These are phyloP conservation scores for Yponomeuta malinellus DNA, from an alignment of 2,888 invertebrate species.

Conservation along the genomic window DNA sequence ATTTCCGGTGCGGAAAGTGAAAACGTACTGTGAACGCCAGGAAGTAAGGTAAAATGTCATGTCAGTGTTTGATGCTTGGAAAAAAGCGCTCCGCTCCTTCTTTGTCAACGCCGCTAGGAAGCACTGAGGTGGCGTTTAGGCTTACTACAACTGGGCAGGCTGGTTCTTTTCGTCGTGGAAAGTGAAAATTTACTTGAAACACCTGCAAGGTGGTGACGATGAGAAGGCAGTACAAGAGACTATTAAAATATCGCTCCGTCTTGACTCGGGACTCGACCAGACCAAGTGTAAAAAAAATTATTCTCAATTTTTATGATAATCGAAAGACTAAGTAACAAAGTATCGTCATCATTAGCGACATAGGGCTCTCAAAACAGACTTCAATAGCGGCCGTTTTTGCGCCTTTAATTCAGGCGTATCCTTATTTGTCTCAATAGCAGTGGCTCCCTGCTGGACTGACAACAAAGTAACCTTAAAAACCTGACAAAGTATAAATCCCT, in stretches of 20 bases:
- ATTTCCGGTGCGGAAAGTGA: constrained; percentile 28
- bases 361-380: too few species aligned
- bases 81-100: neutral
- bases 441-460: too few species aligned
- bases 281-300: too few species aligned
- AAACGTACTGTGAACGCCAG: constrained; percentile 27
- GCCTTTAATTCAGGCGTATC: too few species aligned
- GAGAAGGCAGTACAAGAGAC: neutral
- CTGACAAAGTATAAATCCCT: too few species aligned
- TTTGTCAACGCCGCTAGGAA: neutral
- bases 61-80: neutral
- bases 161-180: constrained; percentile 20
- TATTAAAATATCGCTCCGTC: neutral
- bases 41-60: neutral
- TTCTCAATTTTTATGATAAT: too few species aligned
- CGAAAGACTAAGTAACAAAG: too few species aligned
- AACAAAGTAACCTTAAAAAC: too few species aligned
- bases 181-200: constrained; percentile 33
- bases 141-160: neutral
- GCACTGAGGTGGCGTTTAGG: neutral
- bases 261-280: neutral
- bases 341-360: too few species aligned
- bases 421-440: too few species aligned
- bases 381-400: too few species aligned
- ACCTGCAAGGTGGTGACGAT: neutral